phyloP scores from a whole-genome alignment of 2,113 vertebrate species.

The Engraulis encrasicolus region DNA sequence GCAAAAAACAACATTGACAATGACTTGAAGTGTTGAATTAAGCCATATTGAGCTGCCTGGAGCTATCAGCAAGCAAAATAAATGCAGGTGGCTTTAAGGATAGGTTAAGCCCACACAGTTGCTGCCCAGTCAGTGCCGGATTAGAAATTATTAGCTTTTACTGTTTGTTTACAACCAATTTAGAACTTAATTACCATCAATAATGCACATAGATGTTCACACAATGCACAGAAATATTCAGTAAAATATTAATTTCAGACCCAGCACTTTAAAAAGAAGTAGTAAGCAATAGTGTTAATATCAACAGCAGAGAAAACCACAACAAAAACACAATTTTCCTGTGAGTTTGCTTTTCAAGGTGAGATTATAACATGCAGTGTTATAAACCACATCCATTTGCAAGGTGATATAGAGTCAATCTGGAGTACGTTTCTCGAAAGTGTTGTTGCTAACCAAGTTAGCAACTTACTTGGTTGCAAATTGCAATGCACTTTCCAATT shows the following conservation, averaged over 20 bases:
- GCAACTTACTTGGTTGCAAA: too few relatives aligned
- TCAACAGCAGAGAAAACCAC: neutral
- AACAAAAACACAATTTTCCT: neutral
- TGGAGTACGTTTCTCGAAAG: too few relatives aligned
- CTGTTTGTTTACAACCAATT: neutral
- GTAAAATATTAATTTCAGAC: constrained; percentile 38
- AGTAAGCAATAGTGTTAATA: constrained; percentile 20
- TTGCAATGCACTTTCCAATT: too few relatives aligned
- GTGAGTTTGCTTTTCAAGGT: neutral
- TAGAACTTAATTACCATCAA: neutral
- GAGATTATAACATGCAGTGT: constrained; percentile 3
- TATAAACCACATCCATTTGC: neutral
- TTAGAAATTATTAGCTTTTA: constrained; percentile 43
- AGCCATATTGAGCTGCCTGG: neutral
- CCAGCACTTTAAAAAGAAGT: neutral
- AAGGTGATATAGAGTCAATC: too few relatives aligned
- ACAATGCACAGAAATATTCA: neutral
- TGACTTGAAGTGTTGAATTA: constrained; percentile 34
- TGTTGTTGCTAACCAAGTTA: too few relatives aligned
- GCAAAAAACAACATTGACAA: constrained; percentile 56
- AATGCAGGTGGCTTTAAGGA: constrained; percentile 46
- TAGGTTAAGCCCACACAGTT: neutral
- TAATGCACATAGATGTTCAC: neutral
- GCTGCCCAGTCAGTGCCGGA: constrained; percentile 31
- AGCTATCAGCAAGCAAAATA: constrained; percentile 60